Conservation (phyloP, 2,888 invertebrate species). For the Nomada goodeniana region DNA sequence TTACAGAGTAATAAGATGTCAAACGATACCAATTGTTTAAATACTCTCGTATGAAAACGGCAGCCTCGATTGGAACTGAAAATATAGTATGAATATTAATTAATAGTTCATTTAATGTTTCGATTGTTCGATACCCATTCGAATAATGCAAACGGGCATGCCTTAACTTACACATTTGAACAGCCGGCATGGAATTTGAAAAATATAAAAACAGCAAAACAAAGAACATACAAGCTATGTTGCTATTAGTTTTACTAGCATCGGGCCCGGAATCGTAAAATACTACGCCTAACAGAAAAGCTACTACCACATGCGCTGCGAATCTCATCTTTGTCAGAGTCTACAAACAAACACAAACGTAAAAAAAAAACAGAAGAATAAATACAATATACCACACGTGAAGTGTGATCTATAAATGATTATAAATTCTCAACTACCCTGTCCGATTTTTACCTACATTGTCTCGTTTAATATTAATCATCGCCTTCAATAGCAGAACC, state of each 20-base stretch:
- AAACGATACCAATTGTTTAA: conserved; percentile 92
- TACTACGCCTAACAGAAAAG: conserved; percentile 86
- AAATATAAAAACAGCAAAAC: conserved; percentile 87
- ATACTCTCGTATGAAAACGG: conserved; percentile 90
- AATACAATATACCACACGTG: conserved; percentile 5
- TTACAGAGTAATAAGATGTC: conserved; percentile 90
- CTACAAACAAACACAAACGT: conserved; percentile 70
- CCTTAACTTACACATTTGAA: conserved; percentile 87
- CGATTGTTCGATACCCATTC: not conserved
- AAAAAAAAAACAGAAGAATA: not conserved
- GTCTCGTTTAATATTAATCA: conserved; percentile 83
- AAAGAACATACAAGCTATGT: conserved; percentile 87
- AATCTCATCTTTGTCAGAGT: conserved; percentile 85
- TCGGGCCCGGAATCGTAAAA: conserved; percentile 87
- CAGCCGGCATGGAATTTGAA: conserved; percentile 88
- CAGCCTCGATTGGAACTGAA: conserved; percentile 90
- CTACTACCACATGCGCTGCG: conserved; percentile 85
- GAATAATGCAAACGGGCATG: not conserved
- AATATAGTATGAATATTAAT: not conserved
- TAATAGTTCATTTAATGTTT: too few species aligned
- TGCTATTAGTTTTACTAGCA: conserved; percentile 85
- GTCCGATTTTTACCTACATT: conserved; percentile 76
- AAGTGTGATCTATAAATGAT: too few species aligned
- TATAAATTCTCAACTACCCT: not conserved
- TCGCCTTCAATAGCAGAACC: conserved; percentile 85